Percentiles rank a stretch among this genome's conserved stretches.
phyloP scores from a whole-genome alignment of 2,888 invertebrate species.

The Phaonia tiefii region DNA sequence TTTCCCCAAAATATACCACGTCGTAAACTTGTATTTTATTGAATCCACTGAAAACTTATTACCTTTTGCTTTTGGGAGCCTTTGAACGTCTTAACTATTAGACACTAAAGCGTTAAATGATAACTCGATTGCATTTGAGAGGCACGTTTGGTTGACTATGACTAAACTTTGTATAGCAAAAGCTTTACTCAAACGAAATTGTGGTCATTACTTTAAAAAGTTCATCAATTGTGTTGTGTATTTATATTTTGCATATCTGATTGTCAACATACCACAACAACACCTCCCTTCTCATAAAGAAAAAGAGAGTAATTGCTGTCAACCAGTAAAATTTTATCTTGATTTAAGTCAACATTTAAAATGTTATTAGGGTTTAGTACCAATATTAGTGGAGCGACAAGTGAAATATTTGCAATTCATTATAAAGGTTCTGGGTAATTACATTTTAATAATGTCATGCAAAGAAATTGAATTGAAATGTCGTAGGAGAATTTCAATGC shows the following conservation, averaged over 20 bases:
- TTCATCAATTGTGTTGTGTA: no score
- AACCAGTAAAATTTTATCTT: neutral
- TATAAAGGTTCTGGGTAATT: neutral
- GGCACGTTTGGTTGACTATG: conserved; percentile 45
- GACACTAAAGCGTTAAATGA: conserved; percentile 33
- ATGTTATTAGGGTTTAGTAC: neutral
- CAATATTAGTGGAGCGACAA: no score
- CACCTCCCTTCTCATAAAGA: no score
- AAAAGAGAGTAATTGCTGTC: neutral
- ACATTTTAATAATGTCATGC: neutral
- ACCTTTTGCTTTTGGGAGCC: conserved; percentile 27
- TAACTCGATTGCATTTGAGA: conserved; percentile 24
- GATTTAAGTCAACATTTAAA: conserved; percentile 3
- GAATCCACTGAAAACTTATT: neutral
- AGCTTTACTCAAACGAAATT: conserved; percentile 29
- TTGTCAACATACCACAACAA: no score
- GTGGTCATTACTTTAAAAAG: no score
- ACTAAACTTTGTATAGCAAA: conserved; percentile 40
- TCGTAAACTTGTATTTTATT: neutral
- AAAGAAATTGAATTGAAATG: no score
- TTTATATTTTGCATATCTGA: no score
- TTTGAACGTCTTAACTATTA: conserved; percentile 32
- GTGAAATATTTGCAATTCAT: neutral
- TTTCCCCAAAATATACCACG: conserved; percentile 3
- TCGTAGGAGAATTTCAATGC: no score